Evolutionary conservation across 2,797 vertebrate genomes (phyloP), one percentile per base, ranked within the genome.

Genomic region (Schizothorax lantsangensis): DNA sequence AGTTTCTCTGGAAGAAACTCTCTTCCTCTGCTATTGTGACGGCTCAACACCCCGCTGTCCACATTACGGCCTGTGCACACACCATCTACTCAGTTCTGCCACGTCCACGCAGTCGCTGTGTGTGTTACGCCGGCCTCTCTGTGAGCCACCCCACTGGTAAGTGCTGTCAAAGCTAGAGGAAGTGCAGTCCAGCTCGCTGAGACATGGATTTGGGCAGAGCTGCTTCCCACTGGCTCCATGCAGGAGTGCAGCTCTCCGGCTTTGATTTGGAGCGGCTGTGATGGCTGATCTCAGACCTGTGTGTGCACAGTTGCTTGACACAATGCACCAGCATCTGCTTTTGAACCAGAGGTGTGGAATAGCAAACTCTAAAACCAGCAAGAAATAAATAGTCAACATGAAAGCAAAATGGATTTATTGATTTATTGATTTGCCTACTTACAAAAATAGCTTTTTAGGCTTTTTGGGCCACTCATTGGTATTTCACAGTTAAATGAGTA

Each of bases 141-240:
- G 79, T 23, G 79, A 47, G 30, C 62, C 23, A 14, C 23, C 81
- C 81, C 47, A 47, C 78, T 84, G 83, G 74, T 79, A 71, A 79
- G 88, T 88, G 86, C 78, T 88, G 89, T 73, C 87, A 78, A 75
- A 84, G 49, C 84, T 62, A 69, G 68, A 80, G 86, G 86, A 73
- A 73, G 71, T 82, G 81, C 54, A 73, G 83, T 88, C 49, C 81
- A 69, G 82, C 85, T 86, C 74, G 68, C 43, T 80, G 38, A 23
- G 52, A 80, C 66, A 66, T 88, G 84, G 85, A 49, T 85, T 72
- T 45, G 74, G 66, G 47, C 81, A 64, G 84, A 71, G 79, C 49
- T 62, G 68, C 74, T 88, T 79, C 57, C 73, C n/a, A 33, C 81
- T 47, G 73, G 19, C 79, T 90, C 85, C 36, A 38, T 82, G 84